Evolutionary conservation across 1,140 invertebrate species (phyloP), one percentile per base, ranked within the genome.

Genomic region (Drosophila guanche): DNA sequence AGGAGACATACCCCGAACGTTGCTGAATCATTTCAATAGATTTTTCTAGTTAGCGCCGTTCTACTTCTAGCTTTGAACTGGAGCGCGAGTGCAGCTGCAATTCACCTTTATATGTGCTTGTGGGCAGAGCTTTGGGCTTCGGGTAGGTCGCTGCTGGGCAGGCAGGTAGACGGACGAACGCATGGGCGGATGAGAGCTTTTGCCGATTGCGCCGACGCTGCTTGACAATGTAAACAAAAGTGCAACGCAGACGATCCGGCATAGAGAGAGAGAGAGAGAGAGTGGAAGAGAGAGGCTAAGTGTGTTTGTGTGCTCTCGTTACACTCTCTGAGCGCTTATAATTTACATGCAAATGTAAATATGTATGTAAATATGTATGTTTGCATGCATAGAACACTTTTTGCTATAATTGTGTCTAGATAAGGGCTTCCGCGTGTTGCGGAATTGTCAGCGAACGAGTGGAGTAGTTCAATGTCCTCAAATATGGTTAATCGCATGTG

Each of bases 241-340:
- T 86, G 69, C 81, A 86, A 86, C 51, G 60, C 23, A 56, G 50
- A 50, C 63, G 69, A 81, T 86, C 73, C 55, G 46, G 16, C 29
- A 10, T 20, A 10, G 46, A 23, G 22, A 14, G 12, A 42, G 59
- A 20, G 10, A 14, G 16, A 50, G 27, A 16, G 20, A 27, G 33
- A n/a, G n/a, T 8, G 42, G 41, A 8, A n/a, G n/a, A n/a, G n/a
- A n/a, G 12, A 3, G 41, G 33, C 50, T 8, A 29, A 20, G 16
- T 20, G 16, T 29, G 43, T 14, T 42, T 58, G 43, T 8, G 46
- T 60, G 67, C 51, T 76, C 73, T 61, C 62, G 54, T 79, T 68
- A 55, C 70, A 79, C 37, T 67, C 51, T 50, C 56, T 72, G 55
- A 57, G 27, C 76, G 61, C 63, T 55, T 73, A 54, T 62, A 33